Percentiles rank a stretch among this genome's conserved stretches.
Conservation (phyloP, 2,797 vertebrate genomes). For the Cichlasoma orientale region DNA sequence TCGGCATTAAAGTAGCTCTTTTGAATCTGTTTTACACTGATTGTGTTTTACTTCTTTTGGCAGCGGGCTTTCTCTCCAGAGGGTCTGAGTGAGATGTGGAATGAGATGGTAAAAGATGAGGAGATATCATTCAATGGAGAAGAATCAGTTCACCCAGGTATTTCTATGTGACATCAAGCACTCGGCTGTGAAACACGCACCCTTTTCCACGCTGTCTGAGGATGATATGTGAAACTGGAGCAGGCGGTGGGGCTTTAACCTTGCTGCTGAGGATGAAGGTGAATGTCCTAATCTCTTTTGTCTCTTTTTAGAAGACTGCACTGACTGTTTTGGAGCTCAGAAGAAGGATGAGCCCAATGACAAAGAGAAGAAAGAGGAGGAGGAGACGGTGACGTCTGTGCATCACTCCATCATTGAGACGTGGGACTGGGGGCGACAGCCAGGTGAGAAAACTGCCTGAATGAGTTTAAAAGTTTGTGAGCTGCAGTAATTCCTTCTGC, state of each 20-base stretch:
- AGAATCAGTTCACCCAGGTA: slow-evolving; percentile 87
- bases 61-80: slow-evolving; percentile 96
- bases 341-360: slow-evolving; percentile 97
- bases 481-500: not conserved
- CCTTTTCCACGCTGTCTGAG: not conserved
- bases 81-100: slow-evolving; percentile 98
- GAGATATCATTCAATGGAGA: slow-evolving; percentile 92
- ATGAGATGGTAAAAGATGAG: slow-evolving; percentile 99
- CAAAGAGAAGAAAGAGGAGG: slow-evolving; percentile 97
- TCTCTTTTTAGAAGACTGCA: slow-evolving; percentile 85
- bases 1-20: not conserved
- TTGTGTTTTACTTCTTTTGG: slow-evolving; percentile 6
- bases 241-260: not conserved
- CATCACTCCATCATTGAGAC: slow-evolving; percentile 95
- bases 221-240: not conserved
- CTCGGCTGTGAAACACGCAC: not conserved
- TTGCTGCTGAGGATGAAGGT: not conserved
- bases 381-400: slow-evolving; percentile 84
- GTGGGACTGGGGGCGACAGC: slow-evolving; percentile 97
- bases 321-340: slow-evolving; percentile 85
- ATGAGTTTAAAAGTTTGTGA: not conserved
- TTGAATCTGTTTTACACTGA: not conserved
- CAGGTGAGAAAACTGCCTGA: slow-evolving; percentile 83
- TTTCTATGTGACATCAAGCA: not conserved
- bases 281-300: not conserved